Conservation (phyloP, 2,113 vertebrate species). For the Corythoichthys intestinalis region DNA sequence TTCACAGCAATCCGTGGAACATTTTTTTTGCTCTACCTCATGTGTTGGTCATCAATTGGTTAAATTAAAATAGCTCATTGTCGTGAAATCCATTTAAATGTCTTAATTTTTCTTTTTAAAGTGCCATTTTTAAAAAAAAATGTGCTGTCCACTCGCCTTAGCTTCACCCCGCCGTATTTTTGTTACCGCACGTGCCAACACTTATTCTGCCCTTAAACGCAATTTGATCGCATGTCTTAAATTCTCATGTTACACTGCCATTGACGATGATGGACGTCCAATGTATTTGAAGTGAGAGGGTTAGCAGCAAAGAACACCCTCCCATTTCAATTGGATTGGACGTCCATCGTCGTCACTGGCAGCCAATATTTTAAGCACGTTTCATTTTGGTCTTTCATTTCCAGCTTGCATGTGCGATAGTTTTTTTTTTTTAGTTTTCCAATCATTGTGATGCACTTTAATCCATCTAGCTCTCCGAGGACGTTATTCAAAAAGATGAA, state of each 20-base stretch:
- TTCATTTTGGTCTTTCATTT: constrained; percentile 35
- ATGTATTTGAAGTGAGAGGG: too few species aligned
- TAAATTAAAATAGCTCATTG: neutral
- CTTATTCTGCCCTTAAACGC: constrained; percentile 42
- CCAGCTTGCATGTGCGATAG: constrained; percentile 47
- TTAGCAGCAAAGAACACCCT: too few species aligned
- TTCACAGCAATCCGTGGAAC: constrained; percentile 44
- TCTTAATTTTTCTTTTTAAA: constrained; percentile 9
- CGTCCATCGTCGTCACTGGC: too few species aligned
- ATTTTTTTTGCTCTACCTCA: constrained; percentile 64
- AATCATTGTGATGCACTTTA: constrained; percentile 73
- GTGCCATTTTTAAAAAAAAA: constrained; percentile 48
- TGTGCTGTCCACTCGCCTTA: constrained; percentile 40
- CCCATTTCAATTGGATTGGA: too few species aligned
- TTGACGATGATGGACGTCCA: too few species aligned
- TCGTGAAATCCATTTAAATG: constrained; percentile 16
- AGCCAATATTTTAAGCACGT: neutral
- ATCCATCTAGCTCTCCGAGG: constrained; percentile 59
- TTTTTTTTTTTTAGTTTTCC: constrained; percentile 43
- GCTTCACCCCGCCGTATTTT: constrained; percentile 41
- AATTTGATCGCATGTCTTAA: constrained; percentile 53
- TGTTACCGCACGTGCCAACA: constrained; percentile 65
- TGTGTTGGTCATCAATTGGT: constrained; percentile 43
- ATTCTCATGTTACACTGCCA: neutral
- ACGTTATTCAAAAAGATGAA: constrained; percentile 35